A percentile compares a stretch with the other conserved stretches of the same genome.
Conservation (phyloP, 2,113 vertebrate species). For the Vanacampus margaritifer region DNA sequence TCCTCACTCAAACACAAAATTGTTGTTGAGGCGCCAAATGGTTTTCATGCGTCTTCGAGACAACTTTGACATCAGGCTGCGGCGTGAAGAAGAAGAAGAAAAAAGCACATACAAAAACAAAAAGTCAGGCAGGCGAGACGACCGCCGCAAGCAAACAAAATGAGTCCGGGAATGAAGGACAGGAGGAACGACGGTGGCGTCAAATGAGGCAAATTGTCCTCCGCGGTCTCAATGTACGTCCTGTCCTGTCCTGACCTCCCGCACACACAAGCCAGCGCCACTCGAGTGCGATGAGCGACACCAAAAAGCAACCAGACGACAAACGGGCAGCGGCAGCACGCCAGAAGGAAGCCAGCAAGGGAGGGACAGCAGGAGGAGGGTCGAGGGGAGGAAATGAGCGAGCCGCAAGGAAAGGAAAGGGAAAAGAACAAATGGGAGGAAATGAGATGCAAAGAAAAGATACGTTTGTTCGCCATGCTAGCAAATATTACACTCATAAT, state of each 20-base stretch:
- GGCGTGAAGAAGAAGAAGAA: neutral
- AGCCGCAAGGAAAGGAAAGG: neutral
- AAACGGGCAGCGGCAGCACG: too few species aligned
- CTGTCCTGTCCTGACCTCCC: too few species aligned
- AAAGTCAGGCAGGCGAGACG: neutral
- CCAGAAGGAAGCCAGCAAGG: neutral
- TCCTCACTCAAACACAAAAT: neutral
- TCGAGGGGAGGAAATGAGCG: neutral
- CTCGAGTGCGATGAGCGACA: too few species aligned
- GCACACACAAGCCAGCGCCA: too few species aligned
- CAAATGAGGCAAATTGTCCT: neutral
- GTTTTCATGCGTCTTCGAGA: too few species aligned
- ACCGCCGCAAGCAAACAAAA: neutral
- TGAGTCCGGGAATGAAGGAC: neutral
- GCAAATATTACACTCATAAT: neutral
- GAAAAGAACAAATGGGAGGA: neutral
- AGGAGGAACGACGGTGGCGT: neutral
- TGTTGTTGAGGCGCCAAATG: too few species aligned
- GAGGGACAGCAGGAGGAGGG: neutral
- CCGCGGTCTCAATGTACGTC: neutral
- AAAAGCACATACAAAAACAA: neutral
- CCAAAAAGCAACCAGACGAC: too few species aligned
- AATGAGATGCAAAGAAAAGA: constrained; percentile 1
- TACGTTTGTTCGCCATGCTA: neutral
- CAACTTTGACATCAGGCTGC: too few species aligned